Percentiles rank a stretch among this genome's conserved stretches.
Conservation (phyloP, 37 sponge, comb jelly and placozoan genomes). For the Aphrocallistes beatrix region DNA sequence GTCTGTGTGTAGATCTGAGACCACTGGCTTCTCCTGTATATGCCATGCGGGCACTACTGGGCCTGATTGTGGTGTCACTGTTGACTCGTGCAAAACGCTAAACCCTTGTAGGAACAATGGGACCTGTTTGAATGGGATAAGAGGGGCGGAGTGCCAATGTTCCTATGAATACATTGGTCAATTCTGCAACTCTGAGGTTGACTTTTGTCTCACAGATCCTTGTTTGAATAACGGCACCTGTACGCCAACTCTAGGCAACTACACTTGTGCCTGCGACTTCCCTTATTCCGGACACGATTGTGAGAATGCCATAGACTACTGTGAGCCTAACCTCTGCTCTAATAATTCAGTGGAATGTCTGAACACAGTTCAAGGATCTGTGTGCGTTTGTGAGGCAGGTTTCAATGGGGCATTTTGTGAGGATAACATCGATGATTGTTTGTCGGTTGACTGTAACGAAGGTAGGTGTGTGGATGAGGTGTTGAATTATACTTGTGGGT, state of each 20-base stretch:
- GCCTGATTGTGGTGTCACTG: neutral
- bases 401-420: neutral
- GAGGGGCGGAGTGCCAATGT: neutral
- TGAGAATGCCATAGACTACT: neutral
- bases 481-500: neutral
- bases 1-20: neutral
- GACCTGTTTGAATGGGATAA: neutral
- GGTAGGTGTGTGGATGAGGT: neutral
- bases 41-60: neutral
- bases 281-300: neutral
- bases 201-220: neutral
- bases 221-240: neutral
- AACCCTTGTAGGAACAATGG: neutral
- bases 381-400: neutral
- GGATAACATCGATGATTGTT: constrained; percentile 8
- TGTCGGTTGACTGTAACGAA: neutral
- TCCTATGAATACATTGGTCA: neutral
- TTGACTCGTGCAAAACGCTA: neutral
- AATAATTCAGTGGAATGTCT: neutral
- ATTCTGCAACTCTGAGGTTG: neutral
- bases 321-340: neutral
- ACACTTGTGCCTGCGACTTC: neutral
- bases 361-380: neutral
- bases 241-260: neutral
- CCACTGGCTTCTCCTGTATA: neutral